These are phyloP conservation scores for Heliconius ismenius DNA, from an alignment of 2,888 invertebrate species.

Conservation along the genomic window DNA sequence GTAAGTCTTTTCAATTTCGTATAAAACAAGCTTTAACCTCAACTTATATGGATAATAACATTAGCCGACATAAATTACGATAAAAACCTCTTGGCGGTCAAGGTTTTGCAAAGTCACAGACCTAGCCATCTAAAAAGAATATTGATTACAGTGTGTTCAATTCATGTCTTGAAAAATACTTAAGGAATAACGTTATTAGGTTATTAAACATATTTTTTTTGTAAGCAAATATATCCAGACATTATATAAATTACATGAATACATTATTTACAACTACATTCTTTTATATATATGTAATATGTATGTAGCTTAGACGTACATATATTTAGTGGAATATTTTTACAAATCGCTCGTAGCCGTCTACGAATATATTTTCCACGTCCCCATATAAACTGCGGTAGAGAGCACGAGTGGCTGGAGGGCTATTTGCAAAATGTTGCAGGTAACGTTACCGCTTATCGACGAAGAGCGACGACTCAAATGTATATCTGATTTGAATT, in stretches of 20 bases:
- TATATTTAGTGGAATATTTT: constrained; percentile 14
- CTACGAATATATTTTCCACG: constrained; percentile 55
- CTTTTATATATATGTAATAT: background rate
- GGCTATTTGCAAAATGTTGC: constrained; percentile 56
- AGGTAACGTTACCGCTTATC: constrained; percentile 62
- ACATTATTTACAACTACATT: background rate
- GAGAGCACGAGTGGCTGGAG: constrained; percentile 57
- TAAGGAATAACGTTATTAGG: constrained; percentile 29
- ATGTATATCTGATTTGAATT: constrained; percentile 78
- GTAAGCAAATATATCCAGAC: background rate
- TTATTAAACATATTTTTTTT: constrained; percentile 3
- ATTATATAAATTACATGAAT: background rate
- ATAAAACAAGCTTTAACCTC: constrained; percentile 25
- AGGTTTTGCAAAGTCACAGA: constrained; percentile 47
- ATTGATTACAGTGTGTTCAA: constrained; percentile 38
- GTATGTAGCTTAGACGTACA: background rate
- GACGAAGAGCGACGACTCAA: constrained; percentile 60
- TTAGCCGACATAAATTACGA: constrained; percentile 42
- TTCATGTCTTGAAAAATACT: constrained; percentile 33
- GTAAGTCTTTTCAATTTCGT: constrained; percentile 22
- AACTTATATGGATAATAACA: constrained; percentile 36
- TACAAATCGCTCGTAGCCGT: constrained; percentile 36
- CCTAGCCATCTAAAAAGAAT: constrained; percentile 37
- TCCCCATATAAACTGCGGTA: constrained; percentile 59
- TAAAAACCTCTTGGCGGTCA: constrained; percentile 40